phyloP scores from a whole-genome alignment of 1,140 invertebrate genomes.

The Drosophila melanica region DNA sequence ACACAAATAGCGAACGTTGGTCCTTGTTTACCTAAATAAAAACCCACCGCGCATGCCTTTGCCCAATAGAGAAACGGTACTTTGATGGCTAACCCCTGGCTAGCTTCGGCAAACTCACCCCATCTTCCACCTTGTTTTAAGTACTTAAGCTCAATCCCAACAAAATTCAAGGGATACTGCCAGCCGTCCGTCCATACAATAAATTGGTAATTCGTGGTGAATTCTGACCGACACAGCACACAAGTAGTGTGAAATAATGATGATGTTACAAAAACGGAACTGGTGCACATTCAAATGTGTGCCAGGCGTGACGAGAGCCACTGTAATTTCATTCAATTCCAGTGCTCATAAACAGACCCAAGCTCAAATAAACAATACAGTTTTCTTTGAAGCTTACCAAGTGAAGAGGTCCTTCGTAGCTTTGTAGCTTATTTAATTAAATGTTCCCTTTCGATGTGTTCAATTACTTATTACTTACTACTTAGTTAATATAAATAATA shows the following conservation, averaged over 20 bases:
- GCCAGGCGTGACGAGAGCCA: neutral
- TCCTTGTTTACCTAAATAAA: slow-evolving; percentile 75
- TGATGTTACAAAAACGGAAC: slow-evolving; percentile 2
- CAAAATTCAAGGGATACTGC: slow-evolving; percentile 1
- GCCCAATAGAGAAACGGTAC: neutral
- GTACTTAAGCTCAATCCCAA: neutral
- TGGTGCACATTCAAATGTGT: slow-evolving; percentile 8
- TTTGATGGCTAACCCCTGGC: slow-evolving; percentile 4
- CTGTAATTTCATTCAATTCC: neutral
- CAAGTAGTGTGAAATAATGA: slow-evolving; percentile 20
- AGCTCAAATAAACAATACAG: neutral
- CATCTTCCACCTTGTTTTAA: neutral
- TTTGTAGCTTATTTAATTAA: too few relatives aligned
- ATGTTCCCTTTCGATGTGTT: too few relatives aligned
- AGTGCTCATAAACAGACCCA: neutral
- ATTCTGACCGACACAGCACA: slow-evolving; percentile 3
- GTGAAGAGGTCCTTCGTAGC: too few relatives aligned
- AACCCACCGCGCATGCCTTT: slow-evolving; percentile 25
- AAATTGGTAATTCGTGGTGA: slow-evolving; percentile 21
- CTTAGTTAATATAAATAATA: too few relatives aligned
- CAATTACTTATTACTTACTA: too few relatives aligned
- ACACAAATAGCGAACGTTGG: slow-evolving; percentile 74
- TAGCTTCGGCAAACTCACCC: slow-evolving; percentile 24
- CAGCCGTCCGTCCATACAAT: neutral
- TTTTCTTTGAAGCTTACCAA: too few relatives aligned